Conservation (phyloP, 2,113 vertebrate genomes). For the Dicrurus megarhynchus region DNA sequence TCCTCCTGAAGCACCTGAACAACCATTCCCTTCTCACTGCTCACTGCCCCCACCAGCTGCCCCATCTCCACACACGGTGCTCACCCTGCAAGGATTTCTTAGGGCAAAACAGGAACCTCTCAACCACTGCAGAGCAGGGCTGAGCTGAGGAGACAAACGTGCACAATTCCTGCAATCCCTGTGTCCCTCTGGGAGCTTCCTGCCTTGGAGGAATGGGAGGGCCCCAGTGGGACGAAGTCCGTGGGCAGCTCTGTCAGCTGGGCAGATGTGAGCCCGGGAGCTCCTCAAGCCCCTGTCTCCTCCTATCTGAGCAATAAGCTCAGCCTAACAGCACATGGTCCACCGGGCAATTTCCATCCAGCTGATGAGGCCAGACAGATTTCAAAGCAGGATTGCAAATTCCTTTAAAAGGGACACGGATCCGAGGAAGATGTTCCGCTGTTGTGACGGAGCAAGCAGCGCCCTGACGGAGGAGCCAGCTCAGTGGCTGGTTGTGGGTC, state of each 20-base stretch:
- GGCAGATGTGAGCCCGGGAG: not conserved
- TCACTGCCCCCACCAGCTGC: not conserved
- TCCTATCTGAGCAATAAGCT: not conserved
- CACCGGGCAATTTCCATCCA: not conserved
- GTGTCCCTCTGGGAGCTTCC: not conserved
- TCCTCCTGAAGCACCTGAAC: not conserved
- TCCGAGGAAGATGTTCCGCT: rapidly evolving
- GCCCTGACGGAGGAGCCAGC: not conserved
- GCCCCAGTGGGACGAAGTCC: not conserved
- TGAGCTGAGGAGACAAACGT: not conserved
- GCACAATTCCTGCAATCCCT: not conserved
- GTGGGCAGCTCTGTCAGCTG: not conserved
- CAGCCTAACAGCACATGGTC: not conserved
- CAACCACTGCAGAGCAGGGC: rapidly evolving
- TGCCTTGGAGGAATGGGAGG: not conserved
- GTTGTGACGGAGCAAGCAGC: rapidly evolving
- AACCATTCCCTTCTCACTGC: too few species aligned
- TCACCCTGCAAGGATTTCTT: not conserved
- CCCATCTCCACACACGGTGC: rapidly evolving
- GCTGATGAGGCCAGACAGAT: not conserved
- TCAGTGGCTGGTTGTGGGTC: not conserved
- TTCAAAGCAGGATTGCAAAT: not conserved
- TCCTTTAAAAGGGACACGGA: not conserved
- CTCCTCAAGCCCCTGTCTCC: not conserved
- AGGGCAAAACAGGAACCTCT: not conserved